Percentiles rank a stretch among this genome's conserved stretches.
Evolutionary conservation across 2,797 vertebrate species (phyloP).

Genomic region (Mionectes olivaceus): DNA sequence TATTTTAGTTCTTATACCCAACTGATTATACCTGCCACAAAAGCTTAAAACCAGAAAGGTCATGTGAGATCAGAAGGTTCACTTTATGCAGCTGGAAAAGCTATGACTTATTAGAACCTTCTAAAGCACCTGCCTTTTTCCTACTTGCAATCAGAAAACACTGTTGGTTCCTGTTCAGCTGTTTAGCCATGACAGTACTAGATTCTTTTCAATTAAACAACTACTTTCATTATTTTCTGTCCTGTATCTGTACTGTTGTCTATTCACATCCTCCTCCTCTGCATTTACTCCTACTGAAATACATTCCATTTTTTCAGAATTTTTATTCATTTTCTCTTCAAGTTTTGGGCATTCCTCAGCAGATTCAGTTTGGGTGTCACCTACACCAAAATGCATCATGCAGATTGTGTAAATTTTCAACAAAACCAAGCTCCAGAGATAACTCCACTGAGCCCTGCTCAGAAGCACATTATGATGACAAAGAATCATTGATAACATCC

Average conservation of each 20-base stretch:
- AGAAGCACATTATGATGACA: not conserved
- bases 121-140: not conserved
- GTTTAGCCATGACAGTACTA: not conserved
- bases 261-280: not conserved
- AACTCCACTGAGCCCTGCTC: not conserved
- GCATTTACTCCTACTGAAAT: not conserved
- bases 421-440: not conserved
- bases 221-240: not conserved
- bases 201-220: not conserved
- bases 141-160: not conserved
- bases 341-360: not conserved
- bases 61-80: not conserved
- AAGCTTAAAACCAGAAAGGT: not conserved
- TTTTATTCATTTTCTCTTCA: not conserved
- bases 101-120: not conserved
- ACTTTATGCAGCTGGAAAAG: not conserved
- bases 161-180: not conserved
- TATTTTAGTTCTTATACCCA: not conserved
- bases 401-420: not conserved
- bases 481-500: accelerated
- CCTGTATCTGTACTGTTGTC: not conserved
- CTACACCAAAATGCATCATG: not conserved
- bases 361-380: not conserved
- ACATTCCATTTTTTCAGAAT: not conserved
- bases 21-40: not conserved